Percentiles rank a stretch among this genome's conserved stretches.
These are phyloP conservation scores for Neoascia interrupta DNA, from an alignment of 2,888 invertebrate genomes.

Conservation along the genomic window DNA sequence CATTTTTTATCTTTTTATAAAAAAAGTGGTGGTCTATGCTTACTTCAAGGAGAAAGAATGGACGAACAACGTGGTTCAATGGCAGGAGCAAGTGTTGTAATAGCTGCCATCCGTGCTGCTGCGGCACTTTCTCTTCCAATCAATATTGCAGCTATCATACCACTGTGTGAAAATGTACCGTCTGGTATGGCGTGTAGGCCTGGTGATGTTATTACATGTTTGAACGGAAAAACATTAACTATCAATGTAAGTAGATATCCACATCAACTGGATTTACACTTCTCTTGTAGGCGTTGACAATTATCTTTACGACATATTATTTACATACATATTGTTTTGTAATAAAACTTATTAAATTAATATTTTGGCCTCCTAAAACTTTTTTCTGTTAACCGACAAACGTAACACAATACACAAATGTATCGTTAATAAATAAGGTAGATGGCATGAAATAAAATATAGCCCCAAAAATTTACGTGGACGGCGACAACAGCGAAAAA, in stretches of 20 bases:
- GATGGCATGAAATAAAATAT: too few species aligned
- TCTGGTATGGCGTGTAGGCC: conserved; percentile 83
- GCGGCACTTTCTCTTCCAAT: conserved; percentile 81
- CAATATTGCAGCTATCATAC: conserved; percentile 80
- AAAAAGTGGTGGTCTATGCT: conserved; percentile 76
- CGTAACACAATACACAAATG: too few species aligned
- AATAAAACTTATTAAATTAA: too few species aligned
- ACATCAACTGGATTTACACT: neutral
- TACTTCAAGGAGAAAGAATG: conserved; percentile 73
- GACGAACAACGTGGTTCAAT: conserved; percentile 81
- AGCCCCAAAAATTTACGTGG: too few species aligned
- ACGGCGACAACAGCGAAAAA: too few species aligned
- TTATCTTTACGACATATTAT: too few species aligned
- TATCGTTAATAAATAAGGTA: too few species aligned
- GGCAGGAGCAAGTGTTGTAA: conserved; percentile 83
- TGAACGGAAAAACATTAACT: conserved; percentile 81
- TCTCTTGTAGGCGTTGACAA: too few species aligned
- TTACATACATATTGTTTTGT: too few species aligned
- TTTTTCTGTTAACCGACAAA: too few species aligned
- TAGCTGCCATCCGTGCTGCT: conserved; percentile 81
- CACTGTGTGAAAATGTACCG: conserved; percentile 80
- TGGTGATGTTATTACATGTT: conserved; percentile 79
- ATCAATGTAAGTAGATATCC: conserved; percentile 66
- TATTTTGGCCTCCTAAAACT: too few species aligned
- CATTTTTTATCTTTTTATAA: neutral